Percentiles rank a stretch among this genome's conserved stretches.
Evolutionary conservation across 2,113 vertebrate species (phyloP).

Genomic region (Brachypodius melanocephalos): DNA sequence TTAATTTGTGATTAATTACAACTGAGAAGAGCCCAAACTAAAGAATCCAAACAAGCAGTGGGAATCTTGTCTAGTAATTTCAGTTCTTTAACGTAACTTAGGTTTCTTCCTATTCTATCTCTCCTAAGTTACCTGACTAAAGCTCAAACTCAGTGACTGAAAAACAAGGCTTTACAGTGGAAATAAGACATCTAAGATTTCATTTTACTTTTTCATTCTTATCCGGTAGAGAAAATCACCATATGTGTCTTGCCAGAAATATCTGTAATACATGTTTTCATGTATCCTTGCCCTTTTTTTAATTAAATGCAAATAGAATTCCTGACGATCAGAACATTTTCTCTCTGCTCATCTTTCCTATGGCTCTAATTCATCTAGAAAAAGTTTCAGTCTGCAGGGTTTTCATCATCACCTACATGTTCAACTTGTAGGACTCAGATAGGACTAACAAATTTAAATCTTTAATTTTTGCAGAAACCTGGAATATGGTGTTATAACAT

Average conservation of each 20-base stretch:
- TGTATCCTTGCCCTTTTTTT: neutral
- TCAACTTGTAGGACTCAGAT: neutral
- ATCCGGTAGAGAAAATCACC: neutral
- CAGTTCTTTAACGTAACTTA: neutral
- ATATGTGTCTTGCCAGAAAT: rapidly evolving
- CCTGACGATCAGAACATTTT: neutral
- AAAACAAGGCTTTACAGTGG: neutral
- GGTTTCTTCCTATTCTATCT: neutral
- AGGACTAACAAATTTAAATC: neutral
- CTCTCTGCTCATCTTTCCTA: neutral
- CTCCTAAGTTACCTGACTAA: neutral
- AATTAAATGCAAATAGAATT: neutral
- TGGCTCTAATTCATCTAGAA: neutral
- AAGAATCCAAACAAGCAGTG: neutral
- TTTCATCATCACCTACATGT: neutral
- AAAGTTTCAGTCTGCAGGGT: neutral
- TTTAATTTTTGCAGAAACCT: neutral
- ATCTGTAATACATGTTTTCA: neutral
- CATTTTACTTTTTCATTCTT: neutral
- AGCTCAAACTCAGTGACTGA: neutral
- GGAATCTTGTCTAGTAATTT: neutral
- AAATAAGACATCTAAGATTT: neutral
- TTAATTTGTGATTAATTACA: neutral
- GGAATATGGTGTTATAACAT: neutral
- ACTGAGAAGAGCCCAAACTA: neutral